A percentile compares a stretch with the other conserved stretches of the same genome.
Conservation (phyloP, 2,797 vertebrate genomes). For the Neostethus bicornis region DNA sequence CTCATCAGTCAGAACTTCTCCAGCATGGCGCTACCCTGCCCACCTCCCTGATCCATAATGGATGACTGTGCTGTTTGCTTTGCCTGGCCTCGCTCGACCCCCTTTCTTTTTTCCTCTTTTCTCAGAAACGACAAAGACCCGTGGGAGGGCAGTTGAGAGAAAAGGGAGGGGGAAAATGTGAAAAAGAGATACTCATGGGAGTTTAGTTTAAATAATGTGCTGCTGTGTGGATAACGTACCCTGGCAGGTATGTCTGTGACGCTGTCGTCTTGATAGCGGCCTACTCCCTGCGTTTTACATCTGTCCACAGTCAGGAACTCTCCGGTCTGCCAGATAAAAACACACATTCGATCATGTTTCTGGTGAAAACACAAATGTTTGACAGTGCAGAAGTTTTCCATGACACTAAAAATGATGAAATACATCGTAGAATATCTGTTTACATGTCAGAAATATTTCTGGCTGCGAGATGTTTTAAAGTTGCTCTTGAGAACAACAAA, state of each 20-base stretch:
- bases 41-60: conserved; percentile 61
- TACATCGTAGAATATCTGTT: conserved; percentile 25
- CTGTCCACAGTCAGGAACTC: conserved; percentile 79
- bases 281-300: conserved; percentile 67
- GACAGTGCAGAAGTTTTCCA: background rate
- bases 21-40: conserved; percentile 29
- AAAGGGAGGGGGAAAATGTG: conserved; percentile 25
- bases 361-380: conserved; percentile 15
- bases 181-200: conserved; percentile 22
- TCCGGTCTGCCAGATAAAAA: conserved; percentile 64
- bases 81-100: conserved; percentile 24
- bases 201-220: conserved; percentile 12
- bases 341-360: conserved; percentile 19
- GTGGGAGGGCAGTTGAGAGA: conserved; percentile 27
- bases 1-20: conserved; percentile 45
- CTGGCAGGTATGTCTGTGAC: conserved; percentile 56
- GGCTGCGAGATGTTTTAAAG: conserved; percentile 39
- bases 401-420: conserved; percentile 27
- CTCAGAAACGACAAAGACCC: conserved; percentile 43
- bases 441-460: conserved; percentile 39
- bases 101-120: conserved; percentile 24
- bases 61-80: conserved; percentile 55
- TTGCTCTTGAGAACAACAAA: conserved; percentile 44
- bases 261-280: conserved; percentile 73
- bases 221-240: conserved; percentile 59